A percentile compares a stretch with the other conserved stretches of the same genome.
Conservation (phyloP, 2,797 vertebrate species). For the Sorex maritimensis region DNA sequence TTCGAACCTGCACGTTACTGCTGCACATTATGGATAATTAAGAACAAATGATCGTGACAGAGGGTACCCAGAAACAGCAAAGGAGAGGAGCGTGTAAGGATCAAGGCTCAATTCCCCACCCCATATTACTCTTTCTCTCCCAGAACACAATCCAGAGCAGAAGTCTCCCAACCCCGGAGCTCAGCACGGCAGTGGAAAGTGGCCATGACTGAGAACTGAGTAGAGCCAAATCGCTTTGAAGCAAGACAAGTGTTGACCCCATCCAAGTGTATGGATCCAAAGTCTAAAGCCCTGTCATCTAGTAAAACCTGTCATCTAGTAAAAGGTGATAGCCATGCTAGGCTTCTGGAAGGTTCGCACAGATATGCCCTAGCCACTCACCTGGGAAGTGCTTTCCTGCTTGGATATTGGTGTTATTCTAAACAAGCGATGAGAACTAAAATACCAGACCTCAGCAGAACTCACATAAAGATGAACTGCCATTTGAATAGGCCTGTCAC, state of each 20-base stretch:
- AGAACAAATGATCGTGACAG: constrained; percentile 50
- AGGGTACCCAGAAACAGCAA: constrained; percentile 53
- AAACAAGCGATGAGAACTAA: constrained; percentile 51
- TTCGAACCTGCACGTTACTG: constrained; percentile 66
- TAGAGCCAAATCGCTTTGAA: constrained; percentile 17
- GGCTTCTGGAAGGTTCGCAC: constrained; percentile 6
- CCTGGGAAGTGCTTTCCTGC: constrained; percentile 32
- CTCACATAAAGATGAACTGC: not conserved
- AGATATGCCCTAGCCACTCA: constrained; percentile 41
- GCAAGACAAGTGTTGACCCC: constrained; percentile 21
- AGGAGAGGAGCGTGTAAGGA: constrained; percentile 56
- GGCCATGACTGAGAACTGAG: constrained; percentile 32
- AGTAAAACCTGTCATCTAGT: constrained; percentile 43
- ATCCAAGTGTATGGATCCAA: constrained; percentile 14
- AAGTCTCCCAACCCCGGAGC: not conserved
- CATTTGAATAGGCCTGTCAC: not conserved
- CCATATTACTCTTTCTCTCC: constrained; percentile 4
- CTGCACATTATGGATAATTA: constrained; percentile 54
- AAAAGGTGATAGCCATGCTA: constrained; percentile 1
- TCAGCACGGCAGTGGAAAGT: not conserved
- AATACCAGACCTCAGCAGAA: constrained; percentile 51
- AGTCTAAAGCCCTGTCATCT: constrained; percentile 33
- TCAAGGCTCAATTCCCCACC: not conserved
- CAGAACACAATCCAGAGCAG: not conserved
- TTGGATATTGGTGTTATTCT: constrained; percentile 1